phyloP scores from a whole-genome alignment of 1,140 invertebrate genomes.

The Carcinoscorpius rotundicauda region DNA sequence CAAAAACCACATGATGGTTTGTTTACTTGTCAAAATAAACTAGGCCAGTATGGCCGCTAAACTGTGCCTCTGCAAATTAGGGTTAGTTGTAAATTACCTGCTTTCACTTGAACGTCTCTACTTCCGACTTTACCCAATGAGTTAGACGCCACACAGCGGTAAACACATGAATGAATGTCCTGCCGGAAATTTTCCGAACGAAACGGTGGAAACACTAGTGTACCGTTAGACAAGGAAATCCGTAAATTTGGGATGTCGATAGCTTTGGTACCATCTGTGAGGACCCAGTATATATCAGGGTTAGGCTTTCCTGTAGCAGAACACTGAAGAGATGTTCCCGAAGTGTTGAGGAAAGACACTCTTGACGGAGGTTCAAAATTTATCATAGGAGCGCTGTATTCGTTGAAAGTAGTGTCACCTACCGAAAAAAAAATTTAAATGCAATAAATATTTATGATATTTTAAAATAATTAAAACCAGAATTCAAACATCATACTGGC shows the following conservation, averaged over 20 bases:
- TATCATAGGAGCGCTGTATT: slow-evolving; percentile 60
- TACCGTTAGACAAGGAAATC: slow-evolving; percentile 46
- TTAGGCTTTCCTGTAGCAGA: slow-evolving; percentile 76
- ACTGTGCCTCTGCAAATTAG: too few relatives aligned
- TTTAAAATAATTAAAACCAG: neutral
- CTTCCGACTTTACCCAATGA: slow-evolving; percentile 78
- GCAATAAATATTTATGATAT: neutral
- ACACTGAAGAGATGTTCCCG: slow-evolving; percentile 81
- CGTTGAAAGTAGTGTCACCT: neutral
- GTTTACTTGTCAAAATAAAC: too few relatives aligned
- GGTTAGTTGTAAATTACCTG: slow-evolving; percentile 47
- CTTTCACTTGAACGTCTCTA: slow-evolving; percentile 80
- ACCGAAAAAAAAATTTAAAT: neutral
- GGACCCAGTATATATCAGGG: slow-evolving; percentile 69
- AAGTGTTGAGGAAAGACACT: slow-evolving; percentile 86
- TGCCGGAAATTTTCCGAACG: slow-evolving; percentile 79
- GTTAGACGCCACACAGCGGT: slow-evolving; percentile 79
- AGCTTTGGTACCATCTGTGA: slow-evolving; percentile 38
- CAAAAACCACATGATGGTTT: too few relatives aligned
- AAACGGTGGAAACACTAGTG: slow-evolving; percentile 85
- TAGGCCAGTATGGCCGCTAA: too few relatives aligned
- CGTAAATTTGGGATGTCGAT: slow-evolving; percentile 1
- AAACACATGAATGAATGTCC: slow-evolving; percentile 84
- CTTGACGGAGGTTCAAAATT: slow-evolving; percentile 78
- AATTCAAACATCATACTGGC: too few relatives aligned